A percentile compares a stretch with the other conserved stretches of the same genome.
Conservation (phyloP, 2,113 vertebrate genomes). For the Acrocephalus arundinaceus region DNA sequence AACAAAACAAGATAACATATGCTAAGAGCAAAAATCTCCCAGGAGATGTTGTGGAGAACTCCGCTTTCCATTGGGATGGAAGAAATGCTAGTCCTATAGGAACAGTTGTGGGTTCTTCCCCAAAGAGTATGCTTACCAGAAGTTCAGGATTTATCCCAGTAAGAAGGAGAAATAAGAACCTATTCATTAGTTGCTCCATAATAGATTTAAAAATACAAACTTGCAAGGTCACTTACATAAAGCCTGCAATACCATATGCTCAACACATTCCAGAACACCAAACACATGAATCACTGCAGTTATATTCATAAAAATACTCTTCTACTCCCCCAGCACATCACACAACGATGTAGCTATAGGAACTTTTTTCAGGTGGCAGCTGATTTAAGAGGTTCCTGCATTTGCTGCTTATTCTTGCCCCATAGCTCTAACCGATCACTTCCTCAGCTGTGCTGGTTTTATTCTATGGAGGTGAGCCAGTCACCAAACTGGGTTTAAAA, state of each 20-base stretch:
- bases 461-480: not conserved
- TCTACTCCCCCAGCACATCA: slow-evolving; percentile 59
- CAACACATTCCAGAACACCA: slow-evolving; percentile 67
- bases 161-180: slow-evolving; percentile 41
- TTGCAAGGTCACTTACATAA: slow-evolving; percentile 66
- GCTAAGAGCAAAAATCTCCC: not conserved
- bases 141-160: not conserved
- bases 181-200: slow-evolving; percentile 62
- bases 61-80: not conserved
- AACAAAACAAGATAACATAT: not conserved
- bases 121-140: not conserved
- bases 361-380: slow-evolving; percentile 33
- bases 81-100: not conserved
- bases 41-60: not conserved
- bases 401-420: slow-evolving; percentile 4
- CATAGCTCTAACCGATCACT: not conserved
- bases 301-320: slow-evolving; percentile 69
- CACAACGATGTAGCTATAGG: slow-evolving; percentile 23
- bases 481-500: not conserved
- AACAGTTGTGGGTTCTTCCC: not conserved
- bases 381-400: slow-evolving; percentile 12
- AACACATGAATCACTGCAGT: slow-evolving; percentile 68
- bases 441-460: not conserved
- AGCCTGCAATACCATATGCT: slow-evolving; percentile 60
- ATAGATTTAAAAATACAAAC: slow-evolving; percentile 62